Base-by-base conservation (phyloP, 2,113 vertebrate species). In the Lampris megalopsis region DNA sequence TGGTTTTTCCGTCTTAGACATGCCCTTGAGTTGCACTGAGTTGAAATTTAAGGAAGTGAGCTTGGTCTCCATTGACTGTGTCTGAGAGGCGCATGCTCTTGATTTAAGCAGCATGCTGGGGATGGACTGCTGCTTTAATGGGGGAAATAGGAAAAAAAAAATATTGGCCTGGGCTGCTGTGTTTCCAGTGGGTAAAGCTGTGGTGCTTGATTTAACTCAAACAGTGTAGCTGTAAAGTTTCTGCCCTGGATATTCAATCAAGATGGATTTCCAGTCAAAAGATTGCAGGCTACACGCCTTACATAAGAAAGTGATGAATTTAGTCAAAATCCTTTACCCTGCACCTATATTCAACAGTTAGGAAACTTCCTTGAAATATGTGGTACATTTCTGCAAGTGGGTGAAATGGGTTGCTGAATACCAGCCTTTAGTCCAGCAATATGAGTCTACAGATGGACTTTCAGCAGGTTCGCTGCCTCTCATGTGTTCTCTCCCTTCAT, bases 221-320 rank as follows among this genome's bases (percentile, higher is more conserved):
- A 88, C 81, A 84, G 85, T 79, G 81, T 77, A 76, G 83, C 85
- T 84, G 68, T 86, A 85, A 85, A 81, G 79, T 87, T 78, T 71
- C 70, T 78, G 52, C 73, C 67, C 86, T 88, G 85, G 80, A 88
- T 76, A 80, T 86, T 91, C 75, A 70, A 88, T 89, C 84, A 85
- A 63, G 77, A 75, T 71, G 57, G 70, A 71, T 88, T 86, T 89
- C 74, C 66, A 85, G 68, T 84, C 47, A 66, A 50, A 24, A 77
- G 56, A 63, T 63, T 80, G 83, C n/a, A 67, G 60, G 50, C 77
- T 65, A 0, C 72, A 85, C 72, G 75, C 68, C 73, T 88, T 89
- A 87, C 83, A 88, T 86, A 86, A 88, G 59, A 83, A 86, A 87
- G 67, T 74, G 38, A 4, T 47, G 9, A 74, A 6, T 58, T 38